Percentiles rank a stretch among this genome's conserved stretches.
Conservation (phyloP, 2,113 vertebrate genomes). For the Etheostoma spectabile region DNA sequence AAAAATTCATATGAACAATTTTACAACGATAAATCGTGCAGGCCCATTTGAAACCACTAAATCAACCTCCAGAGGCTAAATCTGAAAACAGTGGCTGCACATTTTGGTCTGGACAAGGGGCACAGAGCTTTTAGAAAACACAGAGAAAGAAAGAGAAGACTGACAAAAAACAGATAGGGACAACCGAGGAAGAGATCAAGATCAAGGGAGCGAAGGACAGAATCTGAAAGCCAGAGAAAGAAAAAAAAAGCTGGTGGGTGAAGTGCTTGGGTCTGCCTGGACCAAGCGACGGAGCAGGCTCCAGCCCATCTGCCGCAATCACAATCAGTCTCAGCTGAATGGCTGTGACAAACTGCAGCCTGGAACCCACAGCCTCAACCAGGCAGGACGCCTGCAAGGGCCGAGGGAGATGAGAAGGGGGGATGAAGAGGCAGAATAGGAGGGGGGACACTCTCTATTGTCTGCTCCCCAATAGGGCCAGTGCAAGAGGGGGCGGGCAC, state of each 20-base stretch:
- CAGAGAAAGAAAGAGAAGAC: slow-evolving; percentile 31
- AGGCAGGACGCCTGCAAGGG: slow-evolving; percentile 78
- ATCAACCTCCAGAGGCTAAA: not conserved
- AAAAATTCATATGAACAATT: no score
- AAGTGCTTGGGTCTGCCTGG: slow-evolving; percentile 54
- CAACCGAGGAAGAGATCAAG: slow-evolving; percentile 50
- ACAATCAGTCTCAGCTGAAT: slow-evolving; percentile 89
- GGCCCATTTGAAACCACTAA: not conserved
- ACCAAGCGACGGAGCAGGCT: slow-evolving; percentile 50
- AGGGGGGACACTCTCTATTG: slow-evolving; percentile 78
- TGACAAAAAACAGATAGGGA: slow-evolving; percentile 38
- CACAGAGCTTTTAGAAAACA: not conserved
- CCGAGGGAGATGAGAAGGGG: slow-evolving; percentile 47
- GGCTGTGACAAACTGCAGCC: slow-evolving; percentile 88
- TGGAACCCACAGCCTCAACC: slow-evolving; percentile 75
- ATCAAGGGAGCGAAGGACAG: slow-evolving; percentile 39
- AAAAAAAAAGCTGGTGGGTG: slow-evolving; percentile 1
- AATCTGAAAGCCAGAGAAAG: slow-evolving; percentile 32
- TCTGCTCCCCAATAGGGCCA: slow-evolving; percentile 79
- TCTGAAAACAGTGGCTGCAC: not conserved
- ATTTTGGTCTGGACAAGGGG: not conserved
- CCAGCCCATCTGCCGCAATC: slow-evolving; percentile 90
- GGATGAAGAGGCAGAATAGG: slow-evolving; percentile 33
- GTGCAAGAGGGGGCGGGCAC: slow-evolving; percentile 66
- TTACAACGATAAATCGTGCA: no score